Base-by-base conservation (phyloP, 2,113 vertebrate species). In the Lycocorax pyrrhopterus region DNA sequence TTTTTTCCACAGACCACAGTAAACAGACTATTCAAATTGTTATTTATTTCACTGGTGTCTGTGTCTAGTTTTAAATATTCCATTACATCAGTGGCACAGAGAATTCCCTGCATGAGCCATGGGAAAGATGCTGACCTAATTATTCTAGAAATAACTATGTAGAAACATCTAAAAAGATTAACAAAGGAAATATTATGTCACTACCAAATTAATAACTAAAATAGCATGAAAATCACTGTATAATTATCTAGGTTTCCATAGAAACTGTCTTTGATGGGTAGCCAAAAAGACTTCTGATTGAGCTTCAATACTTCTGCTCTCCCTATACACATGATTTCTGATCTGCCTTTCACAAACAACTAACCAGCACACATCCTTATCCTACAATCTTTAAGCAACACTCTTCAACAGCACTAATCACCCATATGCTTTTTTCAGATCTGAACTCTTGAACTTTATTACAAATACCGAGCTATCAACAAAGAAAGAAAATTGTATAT, bases 141-240 rank as follows among this genome's bases (percentile, higher is more conserved):
- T 89, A 84, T 89, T 94, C 84, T 79, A 82, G 89, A 95, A 96
- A 95, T 79, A 95, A 89, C 94, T 84, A 76, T 53, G 75, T 85
- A 78, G 74, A 91, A 95, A 72, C 30, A 77, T 87, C 73, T 94
- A 89, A 95, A 96, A 94, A 62, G 47, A 96, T 92, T 96, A 95
- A 95, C 62, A 96, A 94, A 94, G 74, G 84, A 96, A 93, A 96
- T 91, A 93, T 64, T 94, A 96, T 93, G 94, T 96, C 93, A 91
- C 91, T 84, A 91, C 69, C 53, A 85, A 95, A 94, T 96, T 91
- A 95, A 72, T 83, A 94, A 94, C 81, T 79, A 72, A 95, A 96
- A 95, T 91, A 87, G 81, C 77, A 94, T 69, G 67, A 90, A 97
- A 87, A 89, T 89, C 69, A 73, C 60, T 64, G 53, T 85, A 66